Base-by-base conservation (phyloP, 2,113 vertebrate genomes). In the Labeo catla region DNA sequence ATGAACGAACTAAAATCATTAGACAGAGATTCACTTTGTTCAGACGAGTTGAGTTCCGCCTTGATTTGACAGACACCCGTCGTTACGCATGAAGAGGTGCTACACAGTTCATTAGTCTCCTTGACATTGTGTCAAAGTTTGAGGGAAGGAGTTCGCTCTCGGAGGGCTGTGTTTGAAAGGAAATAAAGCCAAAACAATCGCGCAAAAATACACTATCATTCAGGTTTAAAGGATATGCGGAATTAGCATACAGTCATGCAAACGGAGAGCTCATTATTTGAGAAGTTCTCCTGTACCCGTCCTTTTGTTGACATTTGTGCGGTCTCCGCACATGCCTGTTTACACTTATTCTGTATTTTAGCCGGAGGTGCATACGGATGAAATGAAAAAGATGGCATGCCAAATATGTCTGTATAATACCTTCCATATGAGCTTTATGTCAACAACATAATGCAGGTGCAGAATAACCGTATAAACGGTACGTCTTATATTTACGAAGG, bases 231-330 rank as follows among this genome's bases (percentile, higher is more conserved):
- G 50, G 19, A 36, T 61, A 21, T 2, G 16, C 7, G 0, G 36
- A 6, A 84, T 84, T 84, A 59, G 81, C 72, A 78, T 78, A 59
- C 39, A 82, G 43, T 21, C 79, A 43, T 61, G 57, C 10, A 39
- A 74, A 52, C 80, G 57, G 59, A 87, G 8, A 59, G n/a, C 59
- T 68, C 36, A 83, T 77, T 83, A 80, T 61, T 23, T 13, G 57
- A 8, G 57, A 80, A 45, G 52, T 43, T 16, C 23, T 28, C 23
- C 6, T 78, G 9, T 81, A 5, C 2, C 0, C 4, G 8, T 63
- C 21, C 63, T 70, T 21, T 82, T 52, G 28, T 70, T 70, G 81
- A 81, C 80, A 68, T 81, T 50, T 19, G 36, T 80, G 61, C 11
- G 43, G 8, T 21, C n/a, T 82, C 80, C 2, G 45, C 80, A 68